phyloP scores from a whole-genome alignment of 2,888 invertebrate genomes.

The Lacanobia wlatinum region DNA sequence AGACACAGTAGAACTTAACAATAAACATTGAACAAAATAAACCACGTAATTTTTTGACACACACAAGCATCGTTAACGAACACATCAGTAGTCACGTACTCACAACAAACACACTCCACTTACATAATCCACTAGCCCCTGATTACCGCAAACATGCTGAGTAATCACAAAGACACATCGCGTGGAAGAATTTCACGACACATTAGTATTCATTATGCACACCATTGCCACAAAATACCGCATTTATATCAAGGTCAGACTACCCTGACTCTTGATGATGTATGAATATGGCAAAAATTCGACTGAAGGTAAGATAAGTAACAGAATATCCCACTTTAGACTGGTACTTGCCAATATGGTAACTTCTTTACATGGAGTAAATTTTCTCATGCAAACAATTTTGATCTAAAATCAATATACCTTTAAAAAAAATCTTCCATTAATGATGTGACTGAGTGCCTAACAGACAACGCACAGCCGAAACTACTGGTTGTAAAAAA shows the following conservation, averaged over 20 bases:
- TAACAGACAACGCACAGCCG: too few species aligned
- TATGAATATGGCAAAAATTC: not conserved
- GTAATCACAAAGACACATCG: constrained; percentile 6
- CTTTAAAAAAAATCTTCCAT: too few species aligned
- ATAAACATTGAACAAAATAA: too few species aligned
- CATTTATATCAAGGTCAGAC: not conserved
- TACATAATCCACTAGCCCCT: not conserved
- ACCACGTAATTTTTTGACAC: too few species aligned
- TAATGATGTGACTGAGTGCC: too few species aligned
- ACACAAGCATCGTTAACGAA: not conserved
- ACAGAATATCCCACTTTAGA: too few species aligned
- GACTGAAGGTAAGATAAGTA: not conserved
- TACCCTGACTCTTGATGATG: constrained; percentile 11
- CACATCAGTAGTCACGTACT: constrained; percentile 5
- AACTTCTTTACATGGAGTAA: too few species aligned
- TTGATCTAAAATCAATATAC: too few species aligned
- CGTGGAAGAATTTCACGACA: constrained; percentile 41
- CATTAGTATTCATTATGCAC: constrained; percentile 36
- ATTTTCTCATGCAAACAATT: too few species aligned
- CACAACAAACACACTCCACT: constrained; percentile 1
- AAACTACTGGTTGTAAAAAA: too few species aligned
- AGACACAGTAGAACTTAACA: too few species aligned
- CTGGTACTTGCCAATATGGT: too few species aligned
- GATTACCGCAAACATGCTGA: constrained; percentile 22
- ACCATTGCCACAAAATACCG: constrained; percentile 17